Evolutionary conservation across 2,797 vertebrate species (phyloP).

Genomic region (Dendrocincla tyrannina): DNA sequence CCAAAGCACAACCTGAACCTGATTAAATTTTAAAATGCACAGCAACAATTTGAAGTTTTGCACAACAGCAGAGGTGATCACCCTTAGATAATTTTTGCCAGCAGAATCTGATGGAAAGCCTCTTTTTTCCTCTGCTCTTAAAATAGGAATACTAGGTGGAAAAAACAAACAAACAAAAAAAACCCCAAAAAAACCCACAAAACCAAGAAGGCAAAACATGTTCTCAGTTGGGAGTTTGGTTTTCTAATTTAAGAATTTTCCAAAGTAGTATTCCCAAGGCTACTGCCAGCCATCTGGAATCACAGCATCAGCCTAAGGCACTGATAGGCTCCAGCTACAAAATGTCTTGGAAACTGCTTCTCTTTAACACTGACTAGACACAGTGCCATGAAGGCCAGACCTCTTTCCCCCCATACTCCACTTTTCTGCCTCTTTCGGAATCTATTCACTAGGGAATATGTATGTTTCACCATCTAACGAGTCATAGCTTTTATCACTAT

Average conservation of each 20-base stretch:
- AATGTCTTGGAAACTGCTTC: neutral
- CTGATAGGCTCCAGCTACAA: neutral
- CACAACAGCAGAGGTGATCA: neutral
- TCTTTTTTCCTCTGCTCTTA: neutral
- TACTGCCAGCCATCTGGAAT: accelerated
- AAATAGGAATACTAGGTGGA: neutral
- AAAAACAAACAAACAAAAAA: neutral
- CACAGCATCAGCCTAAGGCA: neutral
- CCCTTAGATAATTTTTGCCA: neutral
- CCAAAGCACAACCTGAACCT: neutral
- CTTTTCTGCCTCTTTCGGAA: neutral
- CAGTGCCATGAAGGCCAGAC: neutral
- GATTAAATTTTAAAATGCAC: neutral
- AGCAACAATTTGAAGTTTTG: neutral
- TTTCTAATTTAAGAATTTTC: neutral
- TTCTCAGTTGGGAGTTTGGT: neutral
- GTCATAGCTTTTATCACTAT: neutral
- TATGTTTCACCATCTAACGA: neutral
- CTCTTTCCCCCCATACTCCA: neutral
- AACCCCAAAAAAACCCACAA: neutral
- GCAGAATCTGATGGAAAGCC: neutral
- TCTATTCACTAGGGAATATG: neutral
- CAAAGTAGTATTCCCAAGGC: neutral
- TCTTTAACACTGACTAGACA: neutral
- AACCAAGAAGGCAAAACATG: neutral